phyloP scores from a whole-genome alignment of 2,888 invertebrate species.

The Amphipyra tragopoginis region DNA sequence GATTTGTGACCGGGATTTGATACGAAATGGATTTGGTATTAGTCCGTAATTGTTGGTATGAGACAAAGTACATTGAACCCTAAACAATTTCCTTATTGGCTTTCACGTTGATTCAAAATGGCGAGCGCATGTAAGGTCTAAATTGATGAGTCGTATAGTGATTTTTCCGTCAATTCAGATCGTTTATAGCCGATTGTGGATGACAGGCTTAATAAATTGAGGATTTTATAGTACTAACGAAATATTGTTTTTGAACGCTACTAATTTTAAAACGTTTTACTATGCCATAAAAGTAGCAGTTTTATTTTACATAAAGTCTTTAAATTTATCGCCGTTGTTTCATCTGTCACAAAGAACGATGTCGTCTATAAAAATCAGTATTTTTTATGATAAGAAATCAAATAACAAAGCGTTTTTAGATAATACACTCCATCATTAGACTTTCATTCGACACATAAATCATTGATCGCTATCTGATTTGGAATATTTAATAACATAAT shows the following conservation, averaged over 20 bases:
- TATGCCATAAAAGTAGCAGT: constrained; percentile 76
- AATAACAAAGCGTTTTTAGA: constrained; percentile 67
- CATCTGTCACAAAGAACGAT: constrained; percentile 73
- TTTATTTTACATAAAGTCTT: constrained; percentile 79
- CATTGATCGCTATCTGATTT: constrained; percentile 58
- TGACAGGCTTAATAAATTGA: constrained; percentile 70
- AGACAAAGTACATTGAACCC: constrained; percentile 39
- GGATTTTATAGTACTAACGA: constrained; percentile 69
- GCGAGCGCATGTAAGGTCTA: constrained; percentile 13
- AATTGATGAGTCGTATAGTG: constrained; percentile 24
- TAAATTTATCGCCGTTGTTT: constrained; percentile 82
- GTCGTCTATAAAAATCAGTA: constrained; percentile 74
- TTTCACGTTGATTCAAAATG: constrained; percentile 25
- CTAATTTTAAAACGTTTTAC: constrained; percentile 77
- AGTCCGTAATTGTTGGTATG: constrained; percentile 50
- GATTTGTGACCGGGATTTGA: constrained; percentile 75
- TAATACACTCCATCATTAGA: constrained; percentile 64
- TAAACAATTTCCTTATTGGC: constrained; percentile 15
- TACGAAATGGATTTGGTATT: constrained; percentile 68
- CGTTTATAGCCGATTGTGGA: constrained; percentile 43
- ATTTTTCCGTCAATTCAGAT: constrained; percentile 46
- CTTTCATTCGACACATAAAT: constrained; percentile 62
- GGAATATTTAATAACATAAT: constrained; percentile 72
- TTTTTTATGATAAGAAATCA: constrained; percentile 69
- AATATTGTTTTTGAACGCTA: constrained; percentile 75